Evolutionary conservation across 2,888 invertebrate species (phyloP).

Genomic region (Copidosoma aretas): DNA sequence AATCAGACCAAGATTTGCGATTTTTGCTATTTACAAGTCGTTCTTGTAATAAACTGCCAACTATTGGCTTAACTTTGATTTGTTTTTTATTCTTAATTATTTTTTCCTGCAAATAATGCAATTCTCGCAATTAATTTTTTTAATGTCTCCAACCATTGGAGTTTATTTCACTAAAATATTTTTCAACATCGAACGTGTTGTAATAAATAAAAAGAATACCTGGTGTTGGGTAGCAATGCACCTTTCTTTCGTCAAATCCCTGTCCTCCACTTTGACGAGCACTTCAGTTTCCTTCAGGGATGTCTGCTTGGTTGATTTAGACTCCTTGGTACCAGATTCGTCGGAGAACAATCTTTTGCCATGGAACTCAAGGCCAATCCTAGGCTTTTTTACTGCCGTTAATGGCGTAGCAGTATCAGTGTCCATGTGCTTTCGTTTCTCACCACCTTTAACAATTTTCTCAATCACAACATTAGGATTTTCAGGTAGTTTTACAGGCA

Average conservation of each 20-base stretch:
- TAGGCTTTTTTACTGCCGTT: slow-evolving; percentile 47
- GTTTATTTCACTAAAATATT: not conserved
- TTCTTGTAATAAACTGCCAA: slow-evolving; percentile 47
- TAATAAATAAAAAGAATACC: slow-evolving; percentile 44
- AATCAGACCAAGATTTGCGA: slow-evolving; percentile 48
- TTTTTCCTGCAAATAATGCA: slow-evolving; percentile 47
- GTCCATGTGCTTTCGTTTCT: slow-evolving; percentile 38
- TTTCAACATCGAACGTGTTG: too few relatives aligned
- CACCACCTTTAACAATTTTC: slow-evolving; percentile 27
- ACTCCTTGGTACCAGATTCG: slow-evolving; percentile 39
- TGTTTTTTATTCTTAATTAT: slow-evolving; percentile 51
- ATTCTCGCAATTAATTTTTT: not conserved
- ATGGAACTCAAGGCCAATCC: slow-evolving; percentile 48
- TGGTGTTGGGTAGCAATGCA: slow-evolving; percentile 55
- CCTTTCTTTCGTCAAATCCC: slow-evolving; percentile 50
- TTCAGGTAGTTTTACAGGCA: slow-evolving; percentile 9
- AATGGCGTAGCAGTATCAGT: slow-evolving; percentile 47
- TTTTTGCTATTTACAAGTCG: slow-evolving; percentile 43
- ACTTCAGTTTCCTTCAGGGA: not conserved
- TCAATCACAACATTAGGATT: slow-evolving; percentile 6
- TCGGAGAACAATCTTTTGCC: slow-evolving; percentile 47
- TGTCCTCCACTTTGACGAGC: slow-evolving; percentile 12
- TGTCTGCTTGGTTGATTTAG: not conserved
- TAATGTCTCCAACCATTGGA: too few relatives aligned
- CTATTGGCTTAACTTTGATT: slow-evolving; percentile 45